Evolutionary conservation across 1,140 invertebrate species (phyloP), one percentile per base, ranked within the genome.

Genomic region (Cephus cinctus): DNA sequence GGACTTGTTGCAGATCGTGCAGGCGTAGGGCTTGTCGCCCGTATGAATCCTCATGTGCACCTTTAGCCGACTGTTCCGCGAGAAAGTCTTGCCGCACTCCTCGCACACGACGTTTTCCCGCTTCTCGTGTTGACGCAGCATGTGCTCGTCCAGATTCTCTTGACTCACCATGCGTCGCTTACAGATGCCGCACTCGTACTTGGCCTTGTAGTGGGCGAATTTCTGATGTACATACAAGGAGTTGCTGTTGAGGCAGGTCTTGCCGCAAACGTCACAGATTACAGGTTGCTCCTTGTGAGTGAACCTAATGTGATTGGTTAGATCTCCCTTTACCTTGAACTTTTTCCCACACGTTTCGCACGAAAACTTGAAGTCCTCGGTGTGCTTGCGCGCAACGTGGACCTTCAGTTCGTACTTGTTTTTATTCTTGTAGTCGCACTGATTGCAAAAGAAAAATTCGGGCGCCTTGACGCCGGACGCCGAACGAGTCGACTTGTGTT

Each of bases 261-360:
- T 88, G 1, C 81, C 75, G 58, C 88, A 90, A 1, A 83, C 63
- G 12, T 80, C 73, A 57, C 90, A 93, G 12, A 77, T 69, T 44
- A 85, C 87, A 0, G 83, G 85, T 4, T 86, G 79, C 47, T 83
- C 80, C n/a, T 80, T 77, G 8, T 81, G 80, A 31, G 82, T 81
- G 32, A 83, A 83, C 15, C 81, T 74, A 19, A 80, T 75, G 60
- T 91, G 88, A 15, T 78, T 80, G 3, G 84, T 81, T 43, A 90
- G 66, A 54, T 88, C 73, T 2, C 77, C 76, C 15, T 67, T 71
- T 15, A 76, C 74, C 21, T 77, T 80, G 49, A 81, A 83, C 11
- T 76, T 72, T 58, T 81, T 86, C 35, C 71, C 73, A 50, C 81
- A 83, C 0, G 64, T 70, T 31, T 81, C 78, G 60, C 81, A 83